Evolutionary conservation across 2,113 vertebrate species (phyloP), one percentile per base, ranked within the genome.

Genomic region (Poeciliopsis turrubarensis): DNA sequence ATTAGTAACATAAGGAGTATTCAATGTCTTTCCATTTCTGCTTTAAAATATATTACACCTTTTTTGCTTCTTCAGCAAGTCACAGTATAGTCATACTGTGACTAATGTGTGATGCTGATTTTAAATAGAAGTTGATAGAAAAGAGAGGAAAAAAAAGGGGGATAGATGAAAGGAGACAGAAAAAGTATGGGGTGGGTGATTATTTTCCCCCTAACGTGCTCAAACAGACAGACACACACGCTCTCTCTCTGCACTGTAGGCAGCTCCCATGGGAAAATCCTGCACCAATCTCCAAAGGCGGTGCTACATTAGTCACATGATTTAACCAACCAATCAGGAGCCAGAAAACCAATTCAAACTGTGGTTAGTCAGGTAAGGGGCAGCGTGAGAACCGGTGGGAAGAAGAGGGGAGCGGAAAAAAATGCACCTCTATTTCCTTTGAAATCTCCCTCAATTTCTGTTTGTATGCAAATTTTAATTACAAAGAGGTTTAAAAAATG

Each of bases 221-320:
- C 86, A 86, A 63, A 84, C 80, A 76, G 68, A 80, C 86, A 72
- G 61, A 73, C 74, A 44, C 67, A 47, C 66, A 72, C 72, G 78
- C 62, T 69, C 70, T 82, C 67, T 57, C 68, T 83, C 47, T 11
- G 51, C 82, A 85, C 88, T 81, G 80, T 83, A 86, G 81, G 92
- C 86, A 80, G 92, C 92, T 95, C 92, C 93, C 94, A 94, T 95
- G 94, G 94, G 94, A 95, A 94, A 94, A 94, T 92, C 89, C 88
- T 85, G 72, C 72, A 86, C 81, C 85, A 89, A 86, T 87, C 83
- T 89, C 73, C 89, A 89, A 88, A 88, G 89, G 91, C 72, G 79
- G 86, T 80, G 64, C 91, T 87, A 87, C 79, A 75, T 69, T 60
- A 84, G 92, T 95, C 93, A 95, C 91, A 82, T 94, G 94, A 86